phyloP scores from a whole-genome alignment of 2,113 vertebrate genomes.

The Empidonax traillii region DNA sequence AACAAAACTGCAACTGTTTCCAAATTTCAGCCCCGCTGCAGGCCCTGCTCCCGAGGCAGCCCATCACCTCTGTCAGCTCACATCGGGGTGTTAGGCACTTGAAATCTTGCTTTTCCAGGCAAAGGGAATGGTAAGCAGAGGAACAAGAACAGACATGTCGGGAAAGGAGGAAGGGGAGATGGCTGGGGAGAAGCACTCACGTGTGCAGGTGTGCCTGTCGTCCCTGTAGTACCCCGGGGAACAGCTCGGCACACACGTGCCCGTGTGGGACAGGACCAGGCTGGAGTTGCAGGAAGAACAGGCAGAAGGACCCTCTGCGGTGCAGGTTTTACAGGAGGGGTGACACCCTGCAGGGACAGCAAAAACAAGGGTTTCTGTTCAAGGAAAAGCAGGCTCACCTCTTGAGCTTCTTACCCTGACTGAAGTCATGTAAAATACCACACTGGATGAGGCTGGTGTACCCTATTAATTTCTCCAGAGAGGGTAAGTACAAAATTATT shows the following conservation, averaged over 20 bases:
- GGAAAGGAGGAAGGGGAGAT: background rate
- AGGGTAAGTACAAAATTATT: background rate
- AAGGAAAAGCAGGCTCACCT: background rate
- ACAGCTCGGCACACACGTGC: constrained; percentile 78
- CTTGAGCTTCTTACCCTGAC: background rate
- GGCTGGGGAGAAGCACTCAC: constrained; percentile 68
- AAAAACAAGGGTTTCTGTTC: background rate
- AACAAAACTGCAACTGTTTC: background rate
- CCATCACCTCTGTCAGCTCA: background rate
- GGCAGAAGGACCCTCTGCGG: constrained; percentile 69
- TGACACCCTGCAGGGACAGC: constrained; percentile 82
- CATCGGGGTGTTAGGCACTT: background rate
- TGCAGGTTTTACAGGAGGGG: constrained; percentile 84
- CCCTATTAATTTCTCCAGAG: background rate
- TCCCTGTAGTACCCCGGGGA: constrained; percentile 81
- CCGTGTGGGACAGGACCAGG: constrained; percentile 76
- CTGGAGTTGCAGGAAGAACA: constrained; percentile 81
- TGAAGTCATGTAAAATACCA: background rate
- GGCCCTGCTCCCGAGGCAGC: background rate
- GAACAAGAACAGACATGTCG: background rate
- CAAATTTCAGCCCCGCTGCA: background rate
- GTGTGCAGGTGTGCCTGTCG: constrained; percentile 72
- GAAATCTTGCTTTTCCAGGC: background rate
- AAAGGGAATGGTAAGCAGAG: background rate
- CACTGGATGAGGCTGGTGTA: background rate